These are phyloP conservation scores for Aethina tumida DNA, from an alignment of 1,140 invertebrate species.

Conservation along the genomic window DNA sequence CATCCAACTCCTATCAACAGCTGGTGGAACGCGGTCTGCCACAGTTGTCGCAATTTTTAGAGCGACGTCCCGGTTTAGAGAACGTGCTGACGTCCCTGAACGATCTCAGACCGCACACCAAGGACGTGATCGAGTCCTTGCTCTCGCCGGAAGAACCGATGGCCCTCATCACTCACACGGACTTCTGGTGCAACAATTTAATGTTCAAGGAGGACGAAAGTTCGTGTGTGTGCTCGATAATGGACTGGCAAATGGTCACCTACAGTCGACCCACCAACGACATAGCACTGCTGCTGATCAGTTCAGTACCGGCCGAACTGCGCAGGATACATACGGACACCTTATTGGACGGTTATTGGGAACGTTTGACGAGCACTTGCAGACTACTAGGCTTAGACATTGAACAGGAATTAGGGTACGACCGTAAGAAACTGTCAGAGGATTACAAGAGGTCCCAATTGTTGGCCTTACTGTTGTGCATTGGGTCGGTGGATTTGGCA, in stretches of 20 bases:
- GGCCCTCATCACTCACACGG: constrained; percentile 64
- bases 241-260: constrained; percentile 80
- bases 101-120: constrained; percentile 45
- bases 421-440: constrained; percentile 41
- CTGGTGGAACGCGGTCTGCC: constrained; percentile 63
- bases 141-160: constrained; percentile 55
- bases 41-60: constrained; percentile 57
- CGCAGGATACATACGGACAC: constrained; percentile 48
- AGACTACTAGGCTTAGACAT: constrained; percentile 48
- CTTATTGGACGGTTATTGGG: constrained; percentile 60
- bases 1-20: constrained; percentile 67
- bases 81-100: constrained; percentile 43
- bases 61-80: constrained; percentile 49
- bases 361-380: constrained; percentile 46
- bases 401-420: constrained; percentile 45
- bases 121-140: constrained; percentile 52
- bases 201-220: constrained; percentile 47
- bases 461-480: constrained; percentile 62
- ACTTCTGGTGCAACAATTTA: constrained; percentile 76
- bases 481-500: constrained; percentile 68
- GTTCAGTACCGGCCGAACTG: constrained; percentile 60
- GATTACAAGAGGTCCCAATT: constrained; percentile 64
- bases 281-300: constrained; percentile 65
- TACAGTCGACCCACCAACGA: constrained; percentile 69
- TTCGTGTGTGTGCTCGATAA: constrained; percentile 47